Evolutionary conservation across 2,888 invertebrate genomes (phyloP), one percentile per base, ranked within the genome.

Genomic region (Siphonodentalium dalli): DNA sequence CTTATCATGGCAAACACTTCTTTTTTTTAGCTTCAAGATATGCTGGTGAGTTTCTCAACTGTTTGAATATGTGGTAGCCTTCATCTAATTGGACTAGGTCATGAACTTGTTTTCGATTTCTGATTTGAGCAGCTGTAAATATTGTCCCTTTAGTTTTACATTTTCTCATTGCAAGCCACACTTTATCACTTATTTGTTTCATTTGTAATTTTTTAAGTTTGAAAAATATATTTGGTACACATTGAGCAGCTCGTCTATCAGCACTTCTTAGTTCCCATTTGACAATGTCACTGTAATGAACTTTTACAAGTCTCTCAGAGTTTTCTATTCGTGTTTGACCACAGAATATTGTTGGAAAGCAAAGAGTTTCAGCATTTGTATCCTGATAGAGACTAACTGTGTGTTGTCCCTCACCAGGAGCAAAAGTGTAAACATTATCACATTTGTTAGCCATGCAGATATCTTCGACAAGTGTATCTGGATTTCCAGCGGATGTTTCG

Each of bases 21-120:
- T n/a, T n/a, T n/a, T n/a, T n/a, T n/a, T n/a, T n/a, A n/a, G n/a
- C n/a, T 39, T 37, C 51, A 9, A 38, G 11, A 24, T 46, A 53
- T 1, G 45, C 31, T 13, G 52, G 52, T 13, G 44, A 50, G n/a
- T 44, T 44, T 21, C 44, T 29, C 1, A 55, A 31, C 6, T 18
- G 38, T 41, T 39, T 27, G 13, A 53, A 47, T 11, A 69, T 79
- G 58, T 73, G 71, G 42, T 77, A 75, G 42, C 71, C 65, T 38
- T 67, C 63, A 26, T 65, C 67, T 65, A 69, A 62, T 38, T 79
- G 28, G 3, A 45, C 45, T 6, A 45, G 72, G 23, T 27, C 9
- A 20, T 39, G 26, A 2, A 39, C 15, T 18, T n/a, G 20, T 4
- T 24, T 15, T n/a, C 21, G 31, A 23, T 53, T 24, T 39, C 26